phyloP scores from a whole-genome alignment of 2,113 vertebrate genomes.

The Limanda limanda region DNA sequence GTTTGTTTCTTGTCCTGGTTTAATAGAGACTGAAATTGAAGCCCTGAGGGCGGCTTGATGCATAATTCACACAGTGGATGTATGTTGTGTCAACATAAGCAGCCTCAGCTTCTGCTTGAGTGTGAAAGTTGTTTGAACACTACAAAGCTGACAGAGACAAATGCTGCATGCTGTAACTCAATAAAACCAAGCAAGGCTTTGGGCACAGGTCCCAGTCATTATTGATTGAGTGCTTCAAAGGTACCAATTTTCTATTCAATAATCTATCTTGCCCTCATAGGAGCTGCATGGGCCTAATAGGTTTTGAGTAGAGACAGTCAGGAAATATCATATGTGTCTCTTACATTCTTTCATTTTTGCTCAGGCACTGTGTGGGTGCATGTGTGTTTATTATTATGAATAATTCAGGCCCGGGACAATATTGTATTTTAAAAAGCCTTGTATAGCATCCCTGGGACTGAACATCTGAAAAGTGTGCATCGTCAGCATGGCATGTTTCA shows the following conservation, averaged over 20 bases:
- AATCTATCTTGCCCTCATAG: constrained; percentile 35
- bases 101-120: neutral
- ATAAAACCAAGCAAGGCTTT: constrained; percentile 52
- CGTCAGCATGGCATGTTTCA: neutral
- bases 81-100: constrained; percentile 23
- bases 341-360: constrained; percentile 6
- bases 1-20: constrained; percentile 17
- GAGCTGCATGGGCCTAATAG: constrained; percentile 1
- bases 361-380: neutral
- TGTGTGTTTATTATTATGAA: neutral
- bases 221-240: constrained; percentile 24
- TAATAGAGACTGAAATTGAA: constrained; percentile 24
- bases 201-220: constrained; percentile 22
- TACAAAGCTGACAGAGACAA: constrained; percentile 49
- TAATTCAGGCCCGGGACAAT: constrained; percentile 1
- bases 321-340: neutral
- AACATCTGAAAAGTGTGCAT: constrained; percentile 5
- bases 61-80: constrained; percentile 47
- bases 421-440: too few species aligned
- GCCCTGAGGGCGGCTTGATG: constrained; percentile 11
- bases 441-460: neutral
- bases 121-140: constrained; percentile 24
- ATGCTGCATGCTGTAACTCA: constrained; percentile 33
- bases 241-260: constrained; percentile 16
- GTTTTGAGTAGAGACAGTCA: constrained; percentile 10